These are phyloP conservation scores for Ovis canadensis DNA, from an alignment of 2,113 vertebrate species.

Conservation along the genomic window DNA sequence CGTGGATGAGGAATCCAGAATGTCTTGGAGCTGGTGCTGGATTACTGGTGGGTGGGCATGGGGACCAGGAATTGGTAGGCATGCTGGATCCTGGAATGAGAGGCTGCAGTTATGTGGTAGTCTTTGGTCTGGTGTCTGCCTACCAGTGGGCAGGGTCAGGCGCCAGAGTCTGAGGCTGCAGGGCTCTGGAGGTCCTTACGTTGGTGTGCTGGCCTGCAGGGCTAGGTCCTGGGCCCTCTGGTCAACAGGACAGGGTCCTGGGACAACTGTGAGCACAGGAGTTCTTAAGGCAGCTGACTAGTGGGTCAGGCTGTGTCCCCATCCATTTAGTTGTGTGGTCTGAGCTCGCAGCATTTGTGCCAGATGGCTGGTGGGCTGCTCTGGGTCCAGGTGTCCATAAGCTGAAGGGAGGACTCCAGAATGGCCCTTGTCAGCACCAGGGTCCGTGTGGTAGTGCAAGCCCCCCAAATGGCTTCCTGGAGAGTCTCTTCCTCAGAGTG, in stretches of 20 bases:
- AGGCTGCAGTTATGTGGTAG: background rate
- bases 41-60: background rate
- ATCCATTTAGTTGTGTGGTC: background rate
- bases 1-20: background rate
- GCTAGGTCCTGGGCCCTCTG: background rate
- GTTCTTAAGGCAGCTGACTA: background rate
- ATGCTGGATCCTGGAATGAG: background rate
- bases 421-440: background rate
- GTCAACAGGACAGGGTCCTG: background rate
- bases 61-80: background rate
- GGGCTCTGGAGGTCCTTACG: background rate
- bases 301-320: background rate
- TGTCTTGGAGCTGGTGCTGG: background rate
- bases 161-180: background rate
- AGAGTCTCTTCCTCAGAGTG: background rate
- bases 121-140: background rate
- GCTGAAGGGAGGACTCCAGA: background rate
- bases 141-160: background rate
- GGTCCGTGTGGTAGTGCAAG: rapidly evolving
- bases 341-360: rapidly evolving
- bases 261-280: background rate
- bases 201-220: background rate
- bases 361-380: background rate
- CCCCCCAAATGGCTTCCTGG: background rate
- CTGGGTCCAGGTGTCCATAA: background rate